These are phyloP conservation scores for Sapayoa aenigma DNA, from an alignment of 2,113 vertebrate species.

Conservation along the genomic window DNA sequence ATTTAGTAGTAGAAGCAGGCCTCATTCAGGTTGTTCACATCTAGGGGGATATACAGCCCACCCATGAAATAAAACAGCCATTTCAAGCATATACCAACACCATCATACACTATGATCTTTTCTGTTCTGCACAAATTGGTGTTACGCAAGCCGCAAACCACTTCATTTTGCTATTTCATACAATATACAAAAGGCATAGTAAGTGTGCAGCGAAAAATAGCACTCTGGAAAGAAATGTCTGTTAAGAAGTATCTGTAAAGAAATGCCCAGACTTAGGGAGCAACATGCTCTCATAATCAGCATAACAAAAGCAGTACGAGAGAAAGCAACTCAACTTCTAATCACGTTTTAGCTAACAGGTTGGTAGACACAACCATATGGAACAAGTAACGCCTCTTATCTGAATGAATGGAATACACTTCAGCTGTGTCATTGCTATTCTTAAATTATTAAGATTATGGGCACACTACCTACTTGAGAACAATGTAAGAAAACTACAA, in stretches of 20 bases:
- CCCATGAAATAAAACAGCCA: background rate
- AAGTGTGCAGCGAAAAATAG: background rate
- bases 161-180: background rate
- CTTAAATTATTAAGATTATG: slow-evolving; percentile 11
- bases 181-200: background rate
- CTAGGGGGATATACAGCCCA: background rate
- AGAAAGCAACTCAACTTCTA: slow-evolving; percentile 22
- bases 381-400: slow-evolving; percentile 11
- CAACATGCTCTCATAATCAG: background rate
- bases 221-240: background rate
- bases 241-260: slow-evolving; percentile 1
- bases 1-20: background rate
- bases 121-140: background rate
- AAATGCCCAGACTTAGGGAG: background rate
- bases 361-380: slow-evolving; percentile 40
- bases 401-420: slow-evolving; percentile 5
- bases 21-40: background rate
- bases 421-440: background rate
- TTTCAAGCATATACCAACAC: background rate
- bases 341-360: slow-evolving; percentile 33
- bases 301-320: background rate
- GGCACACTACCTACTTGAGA: background rate
- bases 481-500: background rate
- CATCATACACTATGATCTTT: background rate
- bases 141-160: background rate